Evolutionary conservation across 2,797 vertebrate genomes (phyloP), one percentile per base, ranked within the genome.

Genomic region (Salarias fasciatus): DNA sequence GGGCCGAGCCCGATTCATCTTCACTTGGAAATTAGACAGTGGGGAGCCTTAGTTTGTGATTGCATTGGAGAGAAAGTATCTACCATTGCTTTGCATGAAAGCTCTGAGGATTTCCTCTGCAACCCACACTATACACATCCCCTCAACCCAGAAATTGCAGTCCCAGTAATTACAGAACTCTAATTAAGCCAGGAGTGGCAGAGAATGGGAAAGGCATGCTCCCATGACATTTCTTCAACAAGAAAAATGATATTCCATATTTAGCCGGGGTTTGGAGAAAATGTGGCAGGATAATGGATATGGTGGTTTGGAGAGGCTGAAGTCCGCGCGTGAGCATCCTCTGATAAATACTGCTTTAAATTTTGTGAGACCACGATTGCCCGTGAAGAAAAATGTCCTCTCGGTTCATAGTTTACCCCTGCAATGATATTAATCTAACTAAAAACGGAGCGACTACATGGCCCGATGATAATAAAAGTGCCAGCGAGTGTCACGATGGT

Each of bases 121-220:
- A 78, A 63, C 67, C 53, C 67, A 73, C 49, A 31, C 62, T 53
- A 76, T 69, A 82, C 80, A 84, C 65, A 79, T 82, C 80, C 76
- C 76, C 66, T 88, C 85, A 86, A 82, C 83, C 82, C 83, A 86
- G 78, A 90, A 89, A 90, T 90, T 83, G 82, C 80, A 88, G 80
- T 86, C 66, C 75, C 72, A 80, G 88, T 91, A 93, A 92, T 93
- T 92, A 91, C 87, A 91, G 78, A 83, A 83, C 62, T 83, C 80
- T 90, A 92, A 92, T 92, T 93, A 91, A 91, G 75, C 54, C 72
- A 75, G 60, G 70, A 82, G 58, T 84, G 74, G 75, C 72, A 79
- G 79, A 78, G 70, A 88, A 83, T 77, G 73, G 71, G 72, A 82
- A 84, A 88, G 80, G 75, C 82, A 80, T 57, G 53, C 84, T 89